A percentile compares a stretch with the other conserved stretches of the same genome.
Conservation (phyloP, 92 coral and sea anemone species). For the Hydrozoanthus gracilis region DNA sequence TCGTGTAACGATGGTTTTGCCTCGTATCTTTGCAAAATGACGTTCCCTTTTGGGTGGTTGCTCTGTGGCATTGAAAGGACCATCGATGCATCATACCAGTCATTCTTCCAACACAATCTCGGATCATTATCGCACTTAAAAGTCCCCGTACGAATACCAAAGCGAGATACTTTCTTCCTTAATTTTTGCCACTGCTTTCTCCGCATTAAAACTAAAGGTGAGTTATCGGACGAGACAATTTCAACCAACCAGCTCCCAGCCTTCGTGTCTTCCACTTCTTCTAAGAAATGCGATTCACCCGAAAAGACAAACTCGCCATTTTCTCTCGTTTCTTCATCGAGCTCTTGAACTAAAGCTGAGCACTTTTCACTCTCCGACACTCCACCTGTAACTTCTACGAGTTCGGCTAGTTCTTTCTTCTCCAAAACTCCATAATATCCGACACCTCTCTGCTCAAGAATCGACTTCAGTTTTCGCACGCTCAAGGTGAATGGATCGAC, state of each 20-base stretch:
- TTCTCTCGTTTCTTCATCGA: slow-evolving; percentile 65
- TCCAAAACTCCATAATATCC: slow-evolving; percentile 95
- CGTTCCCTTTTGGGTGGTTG: slow-evolving; percentile 95
- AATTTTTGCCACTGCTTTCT: slow-evolving; percentile 83
- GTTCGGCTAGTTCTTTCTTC: slow-evolving; percentile 91
- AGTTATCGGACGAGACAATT: slow-evolving; percentile 73
- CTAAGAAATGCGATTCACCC: slow-evolving; percentile 95
- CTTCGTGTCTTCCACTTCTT: slow-evolving; percentile 98
- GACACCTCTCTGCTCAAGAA: slow-evolving; percentile 95
- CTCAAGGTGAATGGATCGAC: slow-evolving; percentile 95
- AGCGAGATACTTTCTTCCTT: slow-evolving; percentile 79
- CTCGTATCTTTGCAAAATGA: slow-evolving; percentile 84
- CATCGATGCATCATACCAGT: slow-evolving; percentile 78
- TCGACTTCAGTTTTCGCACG: slow-evolving; percentile 87
- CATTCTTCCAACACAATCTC: slow-evolving; percentile 79
- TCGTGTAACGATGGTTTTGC: slow-evolving; percentile 80
- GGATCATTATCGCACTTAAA: slow-evolving; percentile 88
- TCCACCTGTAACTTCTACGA: slow-evolving; percentile 93
- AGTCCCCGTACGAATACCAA: slow-evolving; percentile 95
- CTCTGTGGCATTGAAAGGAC: slow-evolving; percentile 90
- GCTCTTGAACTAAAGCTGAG: slow-evolving; percentile 52
- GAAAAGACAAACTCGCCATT: slow-evolving; percentile 74
- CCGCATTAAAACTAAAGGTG: slow-evolving; percentile 59
- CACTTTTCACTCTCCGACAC: slow-evolving; percentile 86
- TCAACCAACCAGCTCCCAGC: slow-evolving; percentile 98